Evolutionary conservation across 2,113 vertebrate genomes (phyloP), one percentile per base, ranked within the genome.

Genomic region (Colius striatus): DNA sequence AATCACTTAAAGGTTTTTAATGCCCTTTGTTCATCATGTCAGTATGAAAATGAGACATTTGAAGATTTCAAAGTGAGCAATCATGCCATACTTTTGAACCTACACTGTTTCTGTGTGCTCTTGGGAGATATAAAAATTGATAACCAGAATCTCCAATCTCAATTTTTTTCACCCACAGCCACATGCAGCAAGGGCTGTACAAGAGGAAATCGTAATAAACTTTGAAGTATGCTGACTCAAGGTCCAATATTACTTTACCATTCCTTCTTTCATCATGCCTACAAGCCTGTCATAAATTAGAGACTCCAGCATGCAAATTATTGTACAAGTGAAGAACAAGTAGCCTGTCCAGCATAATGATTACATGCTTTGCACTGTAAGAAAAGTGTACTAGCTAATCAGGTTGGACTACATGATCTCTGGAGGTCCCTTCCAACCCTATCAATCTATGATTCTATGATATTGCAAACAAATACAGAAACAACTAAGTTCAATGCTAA

Each of bases 181-280:
- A 95, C 62, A 70, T 75, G 38, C 84, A 90, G 68, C 67, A 86
- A 72, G 83, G 50, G 57, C 30, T 84, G 23, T 63, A 57, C 23
- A 66, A 77, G 51, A 78, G 20, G 55, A 91, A 91, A 54, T 79
- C 54, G 65, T 84, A 73, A 89, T 72, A 48, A 75, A 53, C 91
- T 83, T 79, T 51, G 60, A 94, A 86, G 63, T 88, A 41, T 62
- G 87, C 84, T 84, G 60, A 92, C 51, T 84, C 55, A 74, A 89
- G 55, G 76, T 70, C 87, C 92, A 84, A 74, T 66, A 32, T 47
- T 19, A 80, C 1, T 2, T 65, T 82, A 57, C 58, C 84, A 30
- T 89, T 94, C 50, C 58, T 61, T 72, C 92, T 87, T 92, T 92
- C 84, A 75, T 75, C 18, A 34, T 77, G 60, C 79, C 68, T 84